Conservation (phyloP, 2,888 invertebrate species). For the Augochlorella aurata region DNA sequence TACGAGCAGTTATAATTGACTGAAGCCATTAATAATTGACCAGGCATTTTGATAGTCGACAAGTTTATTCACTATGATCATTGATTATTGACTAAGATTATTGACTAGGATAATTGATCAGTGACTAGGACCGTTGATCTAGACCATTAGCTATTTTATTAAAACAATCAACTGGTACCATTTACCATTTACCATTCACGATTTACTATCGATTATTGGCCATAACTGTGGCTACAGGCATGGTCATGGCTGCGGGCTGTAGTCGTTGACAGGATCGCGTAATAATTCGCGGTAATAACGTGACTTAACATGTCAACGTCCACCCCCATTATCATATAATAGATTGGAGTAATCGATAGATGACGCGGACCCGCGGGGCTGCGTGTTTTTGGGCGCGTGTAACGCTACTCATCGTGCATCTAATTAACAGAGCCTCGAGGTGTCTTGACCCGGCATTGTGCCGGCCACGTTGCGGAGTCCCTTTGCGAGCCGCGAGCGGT, state of each 20-base stretch:
- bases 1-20: too few relatives aligned
- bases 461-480: slow-evolving; percentile 51
- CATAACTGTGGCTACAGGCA: not conserved
- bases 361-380: slow-evolving; percentile 43
- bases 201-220: not conserved
- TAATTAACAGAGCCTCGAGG: slow-evolving; percentile 72
- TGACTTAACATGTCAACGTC: not conserved
- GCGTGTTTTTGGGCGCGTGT: slow-evolving; percentile 72
- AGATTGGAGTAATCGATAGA: slow-evolving; percentile 39
- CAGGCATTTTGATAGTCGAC: too few relatives aligned
- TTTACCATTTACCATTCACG: not conserved
- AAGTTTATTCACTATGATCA: too few relatives aligned
- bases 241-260: not conserved
- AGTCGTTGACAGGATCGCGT: not conserved
- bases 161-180: too few relatives aligned
- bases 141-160: too few relatives aligned
- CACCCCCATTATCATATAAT: not conserved
- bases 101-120: not conserved
- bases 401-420: slow-evolving; percentile 71
- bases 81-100: not conserved
- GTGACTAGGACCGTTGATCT: not conserved
- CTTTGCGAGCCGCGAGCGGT: slow-evolving; percentile 54
- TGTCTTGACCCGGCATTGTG: slow-evolving; percentile 61
- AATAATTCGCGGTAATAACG: not conserved
- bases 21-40: too few relatives aligned